Evolutionary conservation across 2,113 vertebrate species (phyloP), one percentile per base, ranked within the genome.

Genomic region (Pseudorhombus dupliciocellatus): DNA sequence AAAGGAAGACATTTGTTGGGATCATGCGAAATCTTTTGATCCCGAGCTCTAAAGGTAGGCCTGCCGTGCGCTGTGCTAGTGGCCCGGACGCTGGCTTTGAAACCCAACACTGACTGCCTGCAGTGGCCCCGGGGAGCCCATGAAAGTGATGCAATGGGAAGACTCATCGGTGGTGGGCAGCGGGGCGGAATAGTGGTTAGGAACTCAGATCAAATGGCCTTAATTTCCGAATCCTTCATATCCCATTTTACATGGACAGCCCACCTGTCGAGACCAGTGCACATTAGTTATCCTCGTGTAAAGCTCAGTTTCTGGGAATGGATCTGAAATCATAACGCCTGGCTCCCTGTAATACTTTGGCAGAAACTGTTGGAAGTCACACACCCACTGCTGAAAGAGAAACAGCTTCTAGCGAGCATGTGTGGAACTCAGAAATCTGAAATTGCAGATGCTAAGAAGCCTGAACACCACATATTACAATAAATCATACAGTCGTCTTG

Each of bases 81-180:
- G 58, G 67, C 40, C 42, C 10, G 28, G 59, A 76, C 69, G 26
- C 40, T 34, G 46, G 65, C 77, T 85, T 79, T 88, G 90, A 89
- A 87, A 91, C 79, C 68, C 30, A 73, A 88, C 61, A 66, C 89
- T 25, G 51, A 31, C 60, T 67, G 66, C 78, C 78, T 76, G 42
- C 68, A 65, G 66, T 30, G 30, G 71, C 77, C 75, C 70, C 18
- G 0, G 77, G 66, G 84, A 84, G 68, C 65, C 62, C 51, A 54
- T 73, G 73, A 76, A 90, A 78, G 73, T 87, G 87, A 91, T 79
- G 87, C 87, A 78, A 90, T 84, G 78, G 84, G 79, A 75, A 80
- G 73, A 85, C 60, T 66, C 69, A 70, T 59, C 24, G 44, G 70
- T 24, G 61, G 74, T 77, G 81, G 55, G 84, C 68, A 77, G 74